Evolutionary conservation across 2,797 vertebrate species (phyloP), one percentile per base, ranked within the genome.

Genomic region (Sciurus carolinensis): DNA sequence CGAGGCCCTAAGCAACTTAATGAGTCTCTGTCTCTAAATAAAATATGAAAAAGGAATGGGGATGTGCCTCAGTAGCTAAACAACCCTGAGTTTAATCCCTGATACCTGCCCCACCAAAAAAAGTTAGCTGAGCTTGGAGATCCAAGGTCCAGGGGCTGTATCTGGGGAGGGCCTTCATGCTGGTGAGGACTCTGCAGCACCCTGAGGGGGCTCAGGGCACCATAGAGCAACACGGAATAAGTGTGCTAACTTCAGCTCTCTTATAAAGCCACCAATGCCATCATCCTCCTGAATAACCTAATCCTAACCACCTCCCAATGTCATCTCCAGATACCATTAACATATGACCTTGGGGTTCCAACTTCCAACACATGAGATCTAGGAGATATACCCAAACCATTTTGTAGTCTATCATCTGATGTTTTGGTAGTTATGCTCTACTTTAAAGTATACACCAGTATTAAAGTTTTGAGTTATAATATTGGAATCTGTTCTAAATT

Each of bases 381-480:
- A 26, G 39, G 17, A 26, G 22, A 36, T 3, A 26, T 24, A 2
- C 54, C 26, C 57, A 64, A 20, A 44, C 59, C 6, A 7, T 1
- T 59, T 24, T 20, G 42, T 11, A 28, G 44, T 33, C 62, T 4
- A 22, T 0, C 26, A 50, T 50, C 80, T 76, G 24, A 26, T 24
- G 67, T 24, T 52, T 20, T 6, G 15, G 39, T 39, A 54, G 17
- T 39, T 47, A 33, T 10, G 20, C 59, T 12, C 36, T 75, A 80
- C 87, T 92, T 76, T 59, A 59, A 95, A 85, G 64, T 36, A 72
- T 26, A 17, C 30, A 71, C 18, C 59, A 52, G 59, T 17, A 89
- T 67, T 96, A 72, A 44, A 22, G 22, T 52, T 89, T 52, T n/a
- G 20, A 86, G 18, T 28, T 30, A 52, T 18, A 42, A 81, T 30